These are phyloP conservation scores for Drosophila ochracea DNA, from an alignment of 2,888 invertebrate species.

Conservation along the genomic window DNA sequence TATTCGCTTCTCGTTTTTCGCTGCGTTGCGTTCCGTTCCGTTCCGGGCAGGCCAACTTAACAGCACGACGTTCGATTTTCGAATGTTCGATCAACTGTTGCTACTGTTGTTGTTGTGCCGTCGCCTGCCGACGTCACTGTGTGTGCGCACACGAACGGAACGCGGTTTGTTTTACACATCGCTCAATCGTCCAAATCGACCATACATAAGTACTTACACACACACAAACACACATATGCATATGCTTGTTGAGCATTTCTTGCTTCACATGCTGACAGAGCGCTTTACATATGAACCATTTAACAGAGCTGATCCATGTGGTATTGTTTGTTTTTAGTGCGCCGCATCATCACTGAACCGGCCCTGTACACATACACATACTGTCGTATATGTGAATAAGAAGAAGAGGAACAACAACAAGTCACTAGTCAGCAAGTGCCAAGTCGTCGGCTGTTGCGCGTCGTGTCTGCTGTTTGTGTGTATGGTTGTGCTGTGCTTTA, in stretches of 20 bases:
- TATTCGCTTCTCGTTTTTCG: slow-evolving; percentile 38
- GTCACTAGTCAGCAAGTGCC: slow-evolving; percentile 65
- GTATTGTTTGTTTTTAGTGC: neutral
- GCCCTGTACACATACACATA: slow-evolving; percentile 48
- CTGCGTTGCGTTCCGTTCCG: slow-evolving; percentile 45
- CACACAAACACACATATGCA: neutral
- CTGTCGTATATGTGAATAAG: neutral
- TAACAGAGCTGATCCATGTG: neutral
- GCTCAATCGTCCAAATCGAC: slow-evolving; percentile 21
- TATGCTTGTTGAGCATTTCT: neutral
- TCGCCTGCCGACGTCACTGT: slow-evolving; percentile 56
- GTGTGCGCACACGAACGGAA: slow-evolving; percentile 40
- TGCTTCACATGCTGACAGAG: neutral
- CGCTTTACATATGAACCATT: neutral
- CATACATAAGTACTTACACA: neutral
- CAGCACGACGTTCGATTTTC: slow-evolving; percentile 74
- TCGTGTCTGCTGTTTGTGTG: slow-evolving; percentile 28
- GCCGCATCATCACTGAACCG: slow-evolving; percentile 55
- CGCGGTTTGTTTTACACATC: slow-evolving; percentile 42
- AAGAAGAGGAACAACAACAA: slow-evolving; percentile 32
- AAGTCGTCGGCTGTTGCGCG: slow-evolving; percentile 73
- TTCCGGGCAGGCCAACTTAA: slow-evolving; percentile 67
- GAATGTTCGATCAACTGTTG: slow-evolving; percentile 70
- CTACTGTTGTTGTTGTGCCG: slow-evolving; percentile 60
- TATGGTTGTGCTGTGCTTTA: slow-evolving; percentile 28